Evolutionary conservation across 2,113 vertebrate species (phyloP).

Genomic region (Dipodomys stephensi): DNA sequence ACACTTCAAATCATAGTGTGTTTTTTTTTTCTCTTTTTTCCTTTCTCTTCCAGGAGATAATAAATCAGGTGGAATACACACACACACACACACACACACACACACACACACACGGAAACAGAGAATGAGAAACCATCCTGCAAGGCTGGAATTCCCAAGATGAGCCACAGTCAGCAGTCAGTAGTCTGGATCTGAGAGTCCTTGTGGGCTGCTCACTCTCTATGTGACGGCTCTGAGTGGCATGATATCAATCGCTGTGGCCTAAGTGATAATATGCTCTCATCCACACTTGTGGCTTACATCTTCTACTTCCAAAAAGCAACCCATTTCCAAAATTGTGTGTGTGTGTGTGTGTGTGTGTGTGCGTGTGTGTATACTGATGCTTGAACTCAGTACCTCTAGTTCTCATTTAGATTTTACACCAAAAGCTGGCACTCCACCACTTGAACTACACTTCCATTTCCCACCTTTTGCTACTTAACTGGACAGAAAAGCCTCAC

Average conservation of each 20-base stretch:
- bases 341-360: no score
- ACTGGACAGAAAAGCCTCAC: no score
- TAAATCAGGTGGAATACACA: background rate
- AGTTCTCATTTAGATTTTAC: no score
- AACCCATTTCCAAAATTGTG: background rate
- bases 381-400: no score
- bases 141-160: fast-evolving
- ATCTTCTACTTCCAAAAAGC: background rate
- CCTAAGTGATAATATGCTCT: fast-evolving
- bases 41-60: background rate
- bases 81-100: no score
- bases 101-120: no score
- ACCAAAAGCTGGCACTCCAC: no score
- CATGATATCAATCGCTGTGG: fast-evolving
- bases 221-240: no score
- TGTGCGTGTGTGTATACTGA: no score
- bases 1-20: background rate
- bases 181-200: background rate
- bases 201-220: background rate
- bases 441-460: no score
- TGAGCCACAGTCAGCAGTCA: fast-evolving
- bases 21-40: background rate
- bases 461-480: no score
- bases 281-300: background rate
- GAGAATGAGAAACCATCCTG: background rate